A percentile compares a stretch with the other conserved stretches of the same genome.
Evolutionary conservation across 1,140 invertebrate genomes (phyloP).

Genomic region (Atta cephalotes): DNA sequence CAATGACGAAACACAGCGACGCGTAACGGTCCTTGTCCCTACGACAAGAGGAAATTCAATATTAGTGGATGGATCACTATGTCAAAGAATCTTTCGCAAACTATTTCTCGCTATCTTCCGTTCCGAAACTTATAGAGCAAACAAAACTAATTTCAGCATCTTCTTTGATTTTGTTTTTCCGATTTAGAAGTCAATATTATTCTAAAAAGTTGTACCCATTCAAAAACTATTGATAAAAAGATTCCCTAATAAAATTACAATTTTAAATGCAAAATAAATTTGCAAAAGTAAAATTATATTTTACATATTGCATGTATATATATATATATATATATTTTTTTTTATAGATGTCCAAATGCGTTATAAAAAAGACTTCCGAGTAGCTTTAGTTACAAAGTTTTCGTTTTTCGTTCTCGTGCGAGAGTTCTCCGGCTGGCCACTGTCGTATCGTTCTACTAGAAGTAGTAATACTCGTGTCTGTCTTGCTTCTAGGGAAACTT

Average conservation of each 20-base stretch:
- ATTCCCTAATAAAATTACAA: neutral
- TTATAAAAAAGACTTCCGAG: slow-evolving; percentile 40
- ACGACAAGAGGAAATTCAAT: slow-evolving; percentile 1
- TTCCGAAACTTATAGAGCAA: neutral
- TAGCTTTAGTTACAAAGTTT: slow-evolving; percentile 21
- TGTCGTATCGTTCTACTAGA: slow-evolving; percentile 25
- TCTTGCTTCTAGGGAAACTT: slow-evolving; percentile 28
- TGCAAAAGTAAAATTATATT: slow-evolving; percentile 33
- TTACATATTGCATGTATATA: neutral
- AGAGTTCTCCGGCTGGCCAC: neutral
- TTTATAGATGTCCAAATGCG: neutral
- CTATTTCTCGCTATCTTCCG: no score
- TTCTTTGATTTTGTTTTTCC: neutral
- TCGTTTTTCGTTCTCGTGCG: slow-evolving; percentile 12
- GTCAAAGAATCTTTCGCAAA: neutral
- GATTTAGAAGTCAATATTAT: neutral
- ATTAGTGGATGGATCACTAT: neutral
- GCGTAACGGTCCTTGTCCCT: neutral
- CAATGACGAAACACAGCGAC: neutral
- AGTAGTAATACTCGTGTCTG: slow-evolving; percentile 25
- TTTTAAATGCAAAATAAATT: neutral
- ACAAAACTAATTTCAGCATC: neutral
- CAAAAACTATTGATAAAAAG: neutral
- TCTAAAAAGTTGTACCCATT: neutral
- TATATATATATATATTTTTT: no score